Evolutionary conservation across 1,140 invertebrate genomes (phyloP).

Genomic region (Nylanderia fulva): DNA sequence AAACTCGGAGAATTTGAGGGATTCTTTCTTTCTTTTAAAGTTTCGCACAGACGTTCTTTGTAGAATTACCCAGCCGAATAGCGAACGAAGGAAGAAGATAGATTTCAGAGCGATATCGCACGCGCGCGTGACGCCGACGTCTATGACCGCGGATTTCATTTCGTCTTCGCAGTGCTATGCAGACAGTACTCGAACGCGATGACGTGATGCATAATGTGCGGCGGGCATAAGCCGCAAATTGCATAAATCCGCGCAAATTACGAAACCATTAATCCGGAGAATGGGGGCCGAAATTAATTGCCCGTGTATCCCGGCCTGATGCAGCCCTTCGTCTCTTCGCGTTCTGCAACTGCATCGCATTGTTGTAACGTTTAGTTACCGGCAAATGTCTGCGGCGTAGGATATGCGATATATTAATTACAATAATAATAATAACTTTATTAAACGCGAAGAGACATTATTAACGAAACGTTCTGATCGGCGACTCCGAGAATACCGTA

Average conservation of each 20-base stretch:
- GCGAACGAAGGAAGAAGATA: not conserved
- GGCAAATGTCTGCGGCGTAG: not conserved
- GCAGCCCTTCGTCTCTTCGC: not conserved
- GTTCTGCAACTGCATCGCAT: not conserved
- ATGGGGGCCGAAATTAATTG: slow-evolving; percentile 29
- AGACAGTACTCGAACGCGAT: slow-evolving; percentile 21
- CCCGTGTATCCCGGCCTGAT: not conserved
- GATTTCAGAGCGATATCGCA: no score
- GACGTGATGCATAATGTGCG: slow-evolving; percentile 47
- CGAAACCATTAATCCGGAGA: slow-evolving; percentile 41
- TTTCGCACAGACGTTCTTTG: no score
- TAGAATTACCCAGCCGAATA: no score
- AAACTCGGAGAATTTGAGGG: no score
- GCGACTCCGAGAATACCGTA: not conserved
- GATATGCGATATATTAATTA: no score
- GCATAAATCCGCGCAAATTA: slow-evolving; percentile 43
- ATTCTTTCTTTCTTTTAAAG: no score
- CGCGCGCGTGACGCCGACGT: slow-evolving; percentile 10
- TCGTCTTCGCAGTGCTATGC: not conserved
- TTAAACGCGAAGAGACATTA: no score
- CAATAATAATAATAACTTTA: no score
- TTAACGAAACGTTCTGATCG: not conserved
- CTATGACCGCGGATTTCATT: slow-evolving; percentile 7
- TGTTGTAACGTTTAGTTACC: not conserved
- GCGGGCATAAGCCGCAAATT: slow-evolving; percentile 37